Evolutionary conservation across 2,888 invertebrate genomes (phyloP).

Genomic region (Alentia gelatinosa): DNA sequence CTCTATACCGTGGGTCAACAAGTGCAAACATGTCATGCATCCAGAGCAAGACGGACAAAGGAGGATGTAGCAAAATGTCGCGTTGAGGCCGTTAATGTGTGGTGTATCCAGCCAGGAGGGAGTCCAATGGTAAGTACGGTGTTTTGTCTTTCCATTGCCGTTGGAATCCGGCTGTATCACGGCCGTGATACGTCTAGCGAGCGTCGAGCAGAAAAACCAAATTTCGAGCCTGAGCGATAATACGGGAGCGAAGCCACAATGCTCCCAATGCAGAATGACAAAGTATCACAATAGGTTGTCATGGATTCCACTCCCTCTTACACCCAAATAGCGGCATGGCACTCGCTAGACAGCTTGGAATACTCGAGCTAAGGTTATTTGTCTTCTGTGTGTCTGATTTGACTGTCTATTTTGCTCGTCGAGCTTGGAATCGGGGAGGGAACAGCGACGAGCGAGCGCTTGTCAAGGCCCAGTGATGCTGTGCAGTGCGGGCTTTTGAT

Average conservation of each 20-base stretch:
- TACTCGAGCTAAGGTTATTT: not conserved
- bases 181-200: not conserved
- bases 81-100: not conserved
- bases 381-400: not conserved
- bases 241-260: conserved; percentile 1
- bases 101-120: not conserved
- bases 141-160: not conserved
- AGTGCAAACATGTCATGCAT: conserved; percentile 53
- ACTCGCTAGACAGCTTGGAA: no score
- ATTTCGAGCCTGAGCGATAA: conserved; percentile 17
- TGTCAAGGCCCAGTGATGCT: conserved; percentile 41
- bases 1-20: conserved; percentile 2
- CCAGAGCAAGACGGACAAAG: not conserved
- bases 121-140: conserved; percentile 36
- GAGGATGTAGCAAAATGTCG: conserved; percentile 27
- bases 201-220: not conserved
- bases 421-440: not conserved
- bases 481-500: conserved; percentile 11
- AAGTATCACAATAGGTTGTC: conserved; percentile 19
- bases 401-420: not conserved
- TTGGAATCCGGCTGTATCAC: not conserved
- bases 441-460: not conserved
- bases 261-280: conserved; percentile 29
- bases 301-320: not conserved
- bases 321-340: not conserved